Evolutionary conservation across 2,113 vertebrate genomes (phyloP).

Genomic region (Strix aluco): DNA sequence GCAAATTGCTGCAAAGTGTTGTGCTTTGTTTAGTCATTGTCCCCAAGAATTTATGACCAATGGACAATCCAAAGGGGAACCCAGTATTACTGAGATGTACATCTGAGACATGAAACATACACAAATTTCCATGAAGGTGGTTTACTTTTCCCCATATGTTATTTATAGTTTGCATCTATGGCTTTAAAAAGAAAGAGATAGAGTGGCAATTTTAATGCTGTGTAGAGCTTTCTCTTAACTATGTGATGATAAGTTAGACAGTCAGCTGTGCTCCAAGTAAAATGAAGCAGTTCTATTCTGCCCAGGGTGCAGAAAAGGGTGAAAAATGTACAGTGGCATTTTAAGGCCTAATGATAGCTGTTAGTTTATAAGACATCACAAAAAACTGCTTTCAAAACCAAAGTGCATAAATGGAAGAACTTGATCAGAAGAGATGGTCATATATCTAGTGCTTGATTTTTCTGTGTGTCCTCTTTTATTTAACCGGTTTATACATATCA

Average conservation of each 20-base stretch:
- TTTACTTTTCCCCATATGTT: not conserved
- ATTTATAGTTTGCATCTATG: not conserved
- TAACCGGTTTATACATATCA: not conserved
- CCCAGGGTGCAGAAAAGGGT: not conserved
- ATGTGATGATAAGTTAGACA: not conserved
- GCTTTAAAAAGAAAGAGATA: not conserved
- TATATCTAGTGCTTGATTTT: not conserved
- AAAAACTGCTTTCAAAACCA: not conserved
- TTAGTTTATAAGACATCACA: not conserved
- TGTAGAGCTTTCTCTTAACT: not conserved
- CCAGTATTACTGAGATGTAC: not conserved
- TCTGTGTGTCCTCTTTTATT: not conserved
- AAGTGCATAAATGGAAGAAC: not conserved
- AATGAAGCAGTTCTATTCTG: not conserved
- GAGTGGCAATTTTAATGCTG: not conserved
- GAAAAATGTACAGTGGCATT: not conserved
- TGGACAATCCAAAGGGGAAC: not conserved
- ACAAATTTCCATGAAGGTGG: not conserved
- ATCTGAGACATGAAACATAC: not conserved
- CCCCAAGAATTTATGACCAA: not conserved
- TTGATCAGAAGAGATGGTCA: not conserved
- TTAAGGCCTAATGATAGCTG: not conserved
- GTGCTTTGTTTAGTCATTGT: not conserved
- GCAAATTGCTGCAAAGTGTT: not conserved
- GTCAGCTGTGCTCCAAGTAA: not conserved